phyloP scores from a whole-genome alignment of 2,113 vertebrate genomes.

The Herpetotheres cachinnans region DNA sequence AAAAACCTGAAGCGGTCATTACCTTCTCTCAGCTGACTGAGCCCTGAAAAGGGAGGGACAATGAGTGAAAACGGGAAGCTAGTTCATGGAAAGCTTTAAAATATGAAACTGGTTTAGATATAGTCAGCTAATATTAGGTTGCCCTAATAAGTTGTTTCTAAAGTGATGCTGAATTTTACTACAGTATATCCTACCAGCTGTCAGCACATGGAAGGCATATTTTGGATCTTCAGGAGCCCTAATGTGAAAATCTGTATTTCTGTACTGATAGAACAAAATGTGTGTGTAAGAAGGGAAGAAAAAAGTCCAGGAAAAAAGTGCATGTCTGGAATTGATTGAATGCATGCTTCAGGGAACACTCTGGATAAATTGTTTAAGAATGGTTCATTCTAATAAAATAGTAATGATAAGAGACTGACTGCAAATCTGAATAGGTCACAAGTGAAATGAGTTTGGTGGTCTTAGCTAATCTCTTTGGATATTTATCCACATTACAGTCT shows the following conservation, averaged over 20 bases:
- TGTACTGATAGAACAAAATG: not conserved
- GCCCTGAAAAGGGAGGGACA: not conserved
- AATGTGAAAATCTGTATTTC: slow-evolving; percentile 4
- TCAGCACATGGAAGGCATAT: not conserved
- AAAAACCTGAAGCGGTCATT: not conserved
- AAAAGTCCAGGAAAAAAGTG: not conserved
- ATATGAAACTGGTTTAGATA: not conserved
- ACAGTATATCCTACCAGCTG: not conserved
- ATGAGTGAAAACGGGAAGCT: not conserved
- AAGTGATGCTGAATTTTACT: not conserved
- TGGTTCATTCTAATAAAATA: slow-evolving; percentile 69
- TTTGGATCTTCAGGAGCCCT: not conserved
- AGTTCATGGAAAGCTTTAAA: not conserved
- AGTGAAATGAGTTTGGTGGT: slow-evolving; percentile 63
- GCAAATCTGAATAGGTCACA: slow-evolving; percentile 68
- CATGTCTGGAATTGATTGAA: slow-evolving; percentile 57
- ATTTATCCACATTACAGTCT: not conserved
- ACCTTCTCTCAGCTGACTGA: not conserved
- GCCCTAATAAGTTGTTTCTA: not conserved
- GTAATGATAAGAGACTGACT: slow-evolving; percentile 61
- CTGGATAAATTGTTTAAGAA: slow-evolving; percentile 70
- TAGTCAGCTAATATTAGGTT: not conserved
- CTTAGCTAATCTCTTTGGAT: slow-evolving; percentile 51
- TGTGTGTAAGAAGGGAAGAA: not conserved
- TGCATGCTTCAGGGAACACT: slow-evolving; percentile 24